A percentile compares a stretch with the other conserved stretches of the same genome.
Evolutionary conservation across 2,888 invertebrate genomes (phyloP).

Genomic region (Acleris emargana): DNA sequence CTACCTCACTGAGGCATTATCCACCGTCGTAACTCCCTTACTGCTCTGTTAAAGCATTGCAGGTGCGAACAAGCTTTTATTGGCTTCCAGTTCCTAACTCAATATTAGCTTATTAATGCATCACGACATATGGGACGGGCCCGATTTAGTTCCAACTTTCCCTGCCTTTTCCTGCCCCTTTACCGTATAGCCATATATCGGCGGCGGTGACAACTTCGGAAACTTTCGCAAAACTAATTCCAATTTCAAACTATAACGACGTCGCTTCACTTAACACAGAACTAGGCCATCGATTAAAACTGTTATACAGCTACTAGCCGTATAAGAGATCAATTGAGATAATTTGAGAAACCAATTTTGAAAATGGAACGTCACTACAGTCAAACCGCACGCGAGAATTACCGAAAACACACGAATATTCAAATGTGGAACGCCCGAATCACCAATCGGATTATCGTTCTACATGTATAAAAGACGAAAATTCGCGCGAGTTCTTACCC

Average conservation of each 20-base stretch:
- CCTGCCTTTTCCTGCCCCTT: conserved; percentile 37
- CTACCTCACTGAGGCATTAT: conserved; percentile 16
- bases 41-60: conserved; percentile 37
- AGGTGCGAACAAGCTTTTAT: conserved; percentile 60
- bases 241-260: conserved; percentile 16
- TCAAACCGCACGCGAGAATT: conserved; percentile 60
- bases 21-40: conserved; percentile 14
- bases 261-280: conserved; percentile 25
- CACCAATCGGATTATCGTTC: conserved; percentile 82
- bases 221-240: conserved; percentile 34
- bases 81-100: conserved; percentile 61
- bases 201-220: conserved; percentile 17
- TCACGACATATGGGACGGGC: conserved; percentile 41
- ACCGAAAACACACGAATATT: conserved; percentile 73
- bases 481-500: conserved; percentile 76
- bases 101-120: conserved; percentile 69
- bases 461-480: conserved; percentile 83
- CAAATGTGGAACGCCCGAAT: conserved; percentile 79
- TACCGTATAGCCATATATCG: conserved; percentile 16
- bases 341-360: conserved; percentile 48
- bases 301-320: conserved; percentile 1
- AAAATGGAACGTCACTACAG: conserved; percentile 56
- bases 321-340: conserved; percentile 22
- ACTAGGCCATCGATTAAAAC: conserved; percentile 28
- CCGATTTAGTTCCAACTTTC: conserved; percentile 38